phyloP scores from a whole-genome alignment of 2,888 invertebrate species.

The Hoplodrina ambigua region DNA sequence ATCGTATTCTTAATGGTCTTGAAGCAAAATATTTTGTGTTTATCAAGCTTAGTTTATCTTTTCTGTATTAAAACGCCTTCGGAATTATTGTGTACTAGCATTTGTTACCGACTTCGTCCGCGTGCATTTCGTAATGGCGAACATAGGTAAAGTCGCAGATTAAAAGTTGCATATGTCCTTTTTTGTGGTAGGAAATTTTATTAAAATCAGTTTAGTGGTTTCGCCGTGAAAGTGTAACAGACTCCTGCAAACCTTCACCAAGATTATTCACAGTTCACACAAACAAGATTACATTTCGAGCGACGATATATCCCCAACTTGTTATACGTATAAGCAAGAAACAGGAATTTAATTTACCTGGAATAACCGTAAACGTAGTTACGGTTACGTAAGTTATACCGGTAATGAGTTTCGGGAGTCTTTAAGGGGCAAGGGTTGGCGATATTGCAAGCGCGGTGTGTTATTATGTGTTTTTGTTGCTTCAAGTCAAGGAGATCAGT shows the following conservation, averaged over 20 bases:
- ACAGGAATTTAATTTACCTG: constrained; percentile 64
- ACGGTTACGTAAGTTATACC: constrained; percentile 58
- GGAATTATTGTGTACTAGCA: neutral
- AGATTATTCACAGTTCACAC: constrained; percentile 29
- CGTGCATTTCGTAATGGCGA: neutral
- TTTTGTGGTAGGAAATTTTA: no score
- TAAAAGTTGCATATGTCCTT: no score
- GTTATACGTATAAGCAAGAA: constrained; percentile 49
- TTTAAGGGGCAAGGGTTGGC: constrained; percentile 20
- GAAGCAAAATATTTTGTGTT: constrained; percentile 1
- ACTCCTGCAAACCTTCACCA: constrained; percentile 2
- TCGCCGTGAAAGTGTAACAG: no score
- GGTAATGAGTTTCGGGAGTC: constrained; percentile 59
- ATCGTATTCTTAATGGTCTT: constrained; percentile 10
- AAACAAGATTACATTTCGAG: constrained; percentile 42
- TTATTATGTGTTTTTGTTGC: constrained; percentile 15
- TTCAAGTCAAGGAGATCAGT: constrained; percentile 21
- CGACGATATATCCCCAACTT: constrained; percentile 45
- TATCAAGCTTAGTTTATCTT: constrained; percentile 2
- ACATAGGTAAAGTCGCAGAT: no score
- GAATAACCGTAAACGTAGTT: constrained; percentile 59
- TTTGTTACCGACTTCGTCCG: neutral
- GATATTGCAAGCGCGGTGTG: constrained; percentile 27
- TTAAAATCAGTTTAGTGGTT: no score
- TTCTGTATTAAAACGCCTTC: neutral